A percentile compares a stretch with the other conserved stretches of the same genome.
phyloP scores from a whole-genome alignment of 2,888 invertebrate genomes.

The Rotaria macrura region DNA sequence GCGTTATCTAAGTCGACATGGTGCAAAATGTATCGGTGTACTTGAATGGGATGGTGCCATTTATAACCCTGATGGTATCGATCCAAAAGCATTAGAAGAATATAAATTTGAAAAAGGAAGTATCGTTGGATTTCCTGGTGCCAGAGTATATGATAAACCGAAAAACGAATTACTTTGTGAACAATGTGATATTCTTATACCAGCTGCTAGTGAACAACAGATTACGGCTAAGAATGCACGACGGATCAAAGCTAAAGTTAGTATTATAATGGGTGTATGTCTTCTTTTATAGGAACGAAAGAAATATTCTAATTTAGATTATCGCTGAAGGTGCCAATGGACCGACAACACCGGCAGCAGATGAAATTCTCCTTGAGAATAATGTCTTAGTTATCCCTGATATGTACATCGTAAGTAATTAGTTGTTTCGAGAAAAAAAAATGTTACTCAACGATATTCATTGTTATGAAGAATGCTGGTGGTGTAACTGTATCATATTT shows the following conservation, averaged over 20 bases:
- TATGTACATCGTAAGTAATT: conserved; percentile 43
- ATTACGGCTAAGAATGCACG: conserved; percentile 80
- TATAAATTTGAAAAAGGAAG: conserved; percentile 62
- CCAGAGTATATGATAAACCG: conserved; percentile 62
- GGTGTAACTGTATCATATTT: conserved; percentile 98
- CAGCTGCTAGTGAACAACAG: conserved; percentile 87
- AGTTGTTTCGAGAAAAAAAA: neutral
- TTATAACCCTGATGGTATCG: conserved; percentile 68
- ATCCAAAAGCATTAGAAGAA: conserved; percentile 62
- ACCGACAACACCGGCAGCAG: conserved; percentile 86
- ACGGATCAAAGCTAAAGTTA: conserved; percentile 68
- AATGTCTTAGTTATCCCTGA: conserved; percentile 78
- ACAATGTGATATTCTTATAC: conserved; percentile 87
- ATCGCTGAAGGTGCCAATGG: conserved; percentile 73
- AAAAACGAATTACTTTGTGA: conserved; percentile 69
- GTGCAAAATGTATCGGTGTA: conserved; percentile 80
- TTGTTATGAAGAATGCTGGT: conserved; percentile 56
- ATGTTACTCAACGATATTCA: neutral
- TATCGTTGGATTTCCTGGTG: conserved; percentile 83
- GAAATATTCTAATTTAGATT: neutral
- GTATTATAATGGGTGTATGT: too few species aligned
- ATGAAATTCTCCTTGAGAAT: conserved; percentile 71
- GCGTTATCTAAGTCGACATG: conserved; percentile 80
- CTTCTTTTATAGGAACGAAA: too few species aligned
- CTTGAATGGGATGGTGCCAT: conserved; percentile 79